phyloP scores from a whole-genome alignment of 2,888 invertebrate species.

The Pyralis farinalis region DNA sequence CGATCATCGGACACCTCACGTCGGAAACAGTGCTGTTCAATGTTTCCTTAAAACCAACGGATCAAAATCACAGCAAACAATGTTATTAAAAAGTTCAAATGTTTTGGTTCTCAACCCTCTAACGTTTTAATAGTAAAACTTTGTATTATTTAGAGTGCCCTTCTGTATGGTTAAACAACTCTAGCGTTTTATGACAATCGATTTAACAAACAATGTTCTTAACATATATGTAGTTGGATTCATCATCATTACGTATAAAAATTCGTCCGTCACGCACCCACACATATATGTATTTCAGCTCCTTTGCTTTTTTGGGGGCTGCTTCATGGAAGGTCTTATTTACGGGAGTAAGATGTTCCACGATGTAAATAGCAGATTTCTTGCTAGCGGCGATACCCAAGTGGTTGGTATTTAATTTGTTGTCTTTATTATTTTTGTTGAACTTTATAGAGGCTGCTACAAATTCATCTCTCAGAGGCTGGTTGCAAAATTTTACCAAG shows the following conservation, averaged over 20 bases:
- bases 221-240: neutral
- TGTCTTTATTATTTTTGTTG: slow-evolving; percentile 11
- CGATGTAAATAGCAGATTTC: slow-evolving; percentile 6
- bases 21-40: neutral
- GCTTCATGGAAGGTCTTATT: slow-evolving; percentile 14
- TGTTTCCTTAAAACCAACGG: neutral
- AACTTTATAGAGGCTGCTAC: slow-evolving; percentile 14
- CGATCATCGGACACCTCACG: neutral
- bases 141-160: neutral
- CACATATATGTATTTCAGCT: slow-evolving; percentile 10
- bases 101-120: neutral
- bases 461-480: slow-evolving; percentile 11
- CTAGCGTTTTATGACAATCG: neutral
- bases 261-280: slow-evolving; percentile 14
- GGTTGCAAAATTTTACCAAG: slow-evolving; percentile 12
- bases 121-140: neutral
- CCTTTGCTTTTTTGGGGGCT: slow-evolving; percentile 10
- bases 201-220: neutral
- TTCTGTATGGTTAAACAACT: too few species aligned
- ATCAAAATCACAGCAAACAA: neutral
- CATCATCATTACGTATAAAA: slow-evolving; percentile 11
- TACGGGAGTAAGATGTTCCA: slow-evolving; percentile 12
- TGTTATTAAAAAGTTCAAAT: neutral
- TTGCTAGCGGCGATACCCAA: slow-evolving; percentile 8
- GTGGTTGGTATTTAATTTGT: slow-evolving; percentile 9